Evolutionary conservation across 1,140 invertebrate genomes (phyloP).

Genomic region (Drosophila santomea): DNA sequence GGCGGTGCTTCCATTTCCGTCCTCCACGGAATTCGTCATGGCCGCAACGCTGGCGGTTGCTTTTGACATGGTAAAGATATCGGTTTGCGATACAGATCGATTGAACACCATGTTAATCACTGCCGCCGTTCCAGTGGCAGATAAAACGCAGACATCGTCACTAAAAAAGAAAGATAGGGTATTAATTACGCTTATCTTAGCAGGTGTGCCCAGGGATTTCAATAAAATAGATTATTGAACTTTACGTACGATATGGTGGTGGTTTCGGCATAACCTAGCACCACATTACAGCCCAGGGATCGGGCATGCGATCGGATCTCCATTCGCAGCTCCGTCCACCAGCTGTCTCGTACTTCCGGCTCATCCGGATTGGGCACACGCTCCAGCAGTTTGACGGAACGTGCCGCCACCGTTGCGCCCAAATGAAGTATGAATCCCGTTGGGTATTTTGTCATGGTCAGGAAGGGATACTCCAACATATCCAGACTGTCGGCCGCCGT

Average conservation of each 20-base stretch:
- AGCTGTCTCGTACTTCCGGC: slow-evolving; percentile 94
- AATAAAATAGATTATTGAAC: not conserved
- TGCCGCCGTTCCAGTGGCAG: slow-evolving; percentile 96
- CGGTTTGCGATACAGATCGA: slow-evolving; percentile 76
- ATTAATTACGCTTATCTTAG: not conserved
- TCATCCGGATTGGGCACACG: slow-evolving; percentile 93
- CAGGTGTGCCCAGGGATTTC: not conserved
- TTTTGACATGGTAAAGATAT: slow-evolving; percentile 71
- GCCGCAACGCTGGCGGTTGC: slow-evolving; percentile 30
- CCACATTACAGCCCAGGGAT: slow-evolving; percentile 96
- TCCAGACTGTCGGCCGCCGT: slow-evolving; percentile 89
- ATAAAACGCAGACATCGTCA: slow-evolving; percentile 97
- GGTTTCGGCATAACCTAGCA: slow-evolving; percentile 95
- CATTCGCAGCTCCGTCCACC: slow-evolving; percentile 98
- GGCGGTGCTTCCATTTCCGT: slow-evolving; percentile 54
- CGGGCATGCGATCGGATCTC: slow-evolving; percentile 96
- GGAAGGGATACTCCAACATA: slow-evolving; percentile 97
- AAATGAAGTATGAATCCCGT: slow-evolving; percentile 94
- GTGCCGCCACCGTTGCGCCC: slow-evolving; percentile 94
- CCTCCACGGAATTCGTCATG: slow-evolving; percentile 77
- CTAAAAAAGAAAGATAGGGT: slow-evolving; percentile 85
- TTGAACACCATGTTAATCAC: slow-evolving; percentile 89
- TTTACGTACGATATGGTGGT: slow-evolving; percentile 93
- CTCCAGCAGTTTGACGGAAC: slow-evolving; percentile 95
- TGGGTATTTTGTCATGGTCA: slow-evolving; percentile 96